Conservation (phyloP, 30 jellyfish, hydroid and myxozoan species). For the Phacellophora camtschatica region DNA sequence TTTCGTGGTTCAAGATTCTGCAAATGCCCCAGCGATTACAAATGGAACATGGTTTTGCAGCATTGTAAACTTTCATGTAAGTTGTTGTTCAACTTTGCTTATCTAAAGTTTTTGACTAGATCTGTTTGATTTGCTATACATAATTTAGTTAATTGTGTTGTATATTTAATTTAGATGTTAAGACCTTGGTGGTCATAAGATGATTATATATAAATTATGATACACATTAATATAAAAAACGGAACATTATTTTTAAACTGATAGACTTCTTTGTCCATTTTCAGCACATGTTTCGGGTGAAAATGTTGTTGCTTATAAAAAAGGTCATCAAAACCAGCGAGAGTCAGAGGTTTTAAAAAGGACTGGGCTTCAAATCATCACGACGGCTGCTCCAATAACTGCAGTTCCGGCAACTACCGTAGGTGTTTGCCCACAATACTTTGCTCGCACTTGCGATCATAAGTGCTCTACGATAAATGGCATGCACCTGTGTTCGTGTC, state of each 20-base stretch:
- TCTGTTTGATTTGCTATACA: too few relatives aligned
- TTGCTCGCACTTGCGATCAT: constrained; percentile 56
- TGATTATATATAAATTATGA: too few relatives aligned
- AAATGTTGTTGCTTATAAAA: constrained; percentile 28
- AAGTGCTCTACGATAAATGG: constrained; percentile 43
- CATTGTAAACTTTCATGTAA: constrained; percentile 42
- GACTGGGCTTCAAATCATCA: neutral
- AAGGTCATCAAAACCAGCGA: constrained; percentile 12
- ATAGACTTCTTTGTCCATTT: neutral
- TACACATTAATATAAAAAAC: too few relatives aligned
- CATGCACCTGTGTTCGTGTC: constrained; percentile 67
- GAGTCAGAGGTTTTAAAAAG: constrained; percentile 23
- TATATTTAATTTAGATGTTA: too few relatives aligned
- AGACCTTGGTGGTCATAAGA: too few relatives aligned
- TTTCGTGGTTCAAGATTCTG: constrained; percentile 61
- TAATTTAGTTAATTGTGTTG: too few relatives aligned
- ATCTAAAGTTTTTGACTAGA: too few relatives aligned
- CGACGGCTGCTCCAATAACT: constrained; percentile 13
- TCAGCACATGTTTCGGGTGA: neutral
- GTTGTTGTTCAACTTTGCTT: too few relatives aligned
- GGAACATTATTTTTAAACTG: too few relatives aligned
- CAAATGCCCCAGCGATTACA: constrained; percentile 69
- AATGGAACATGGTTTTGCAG: constrained; percentile 52
- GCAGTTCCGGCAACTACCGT: constrained; percentile 1
- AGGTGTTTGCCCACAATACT: constrained; percentile 43